Conservation (phyloP, 2,113 vertebrate species). For the Ornithorhynchus anatinus region DNA sequence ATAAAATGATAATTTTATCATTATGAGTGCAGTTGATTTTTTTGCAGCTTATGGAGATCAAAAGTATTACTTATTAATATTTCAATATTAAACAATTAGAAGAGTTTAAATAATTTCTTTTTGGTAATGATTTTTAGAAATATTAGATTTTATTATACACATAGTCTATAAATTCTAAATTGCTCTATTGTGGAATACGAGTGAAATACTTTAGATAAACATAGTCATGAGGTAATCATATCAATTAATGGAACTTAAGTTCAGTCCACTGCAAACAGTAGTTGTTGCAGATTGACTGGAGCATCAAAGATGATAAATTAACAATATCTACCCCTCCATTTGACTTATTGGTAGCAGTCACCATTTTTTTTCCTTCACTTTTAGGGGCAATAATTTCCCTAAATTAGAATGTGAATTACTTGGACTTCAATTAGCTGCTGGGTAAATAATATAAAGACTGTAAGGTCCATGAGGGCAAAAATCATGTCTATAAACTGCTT, state of each 20-base stretch:
- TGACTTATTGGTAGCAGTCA: slow-evolving; percentile 14
- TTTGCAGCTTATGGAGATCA: slow-evolving; percentile 44
- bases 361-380: neutral
- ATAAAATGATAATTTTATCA: slow-evolving; percentile 68
- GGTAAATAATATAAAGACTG: too few relatives aligned
- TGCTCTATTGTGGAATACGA: slow-evolving; percentile 14
- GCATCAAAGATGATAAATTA: neutral
- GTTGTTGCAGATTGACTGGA: neutral
- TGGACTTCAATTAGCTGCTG: too few relatives aligned
- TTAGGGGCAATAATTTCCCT: neutral
- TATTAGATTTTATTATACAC: neutral
- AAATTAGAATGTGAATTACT: fast-evolving
- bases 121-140: slow-evolving; percentile 30
- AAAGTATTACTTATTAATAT: slow-evolving; percentile 35
- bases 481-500: too few relatives aligned
- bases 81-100: slow-evolving; percentile 33
- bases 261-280: neutral
- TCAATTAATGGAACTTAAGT: slow-evolving; percentile 10
- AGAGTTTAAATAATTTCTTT: neutral
- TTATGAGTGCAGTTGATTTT: slow-evolving; percentile 61
- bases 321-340: neutral
- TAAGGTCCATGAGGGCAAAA: too few relatives aligned
- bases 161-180: slow-evolving; percentile 22
- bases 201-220: neutral
- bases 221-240: neutral